phyloP scores from a whole-genome alignment of 2,888 invertebrate genomes.

The Cosmopolites sordidus region DNA sequence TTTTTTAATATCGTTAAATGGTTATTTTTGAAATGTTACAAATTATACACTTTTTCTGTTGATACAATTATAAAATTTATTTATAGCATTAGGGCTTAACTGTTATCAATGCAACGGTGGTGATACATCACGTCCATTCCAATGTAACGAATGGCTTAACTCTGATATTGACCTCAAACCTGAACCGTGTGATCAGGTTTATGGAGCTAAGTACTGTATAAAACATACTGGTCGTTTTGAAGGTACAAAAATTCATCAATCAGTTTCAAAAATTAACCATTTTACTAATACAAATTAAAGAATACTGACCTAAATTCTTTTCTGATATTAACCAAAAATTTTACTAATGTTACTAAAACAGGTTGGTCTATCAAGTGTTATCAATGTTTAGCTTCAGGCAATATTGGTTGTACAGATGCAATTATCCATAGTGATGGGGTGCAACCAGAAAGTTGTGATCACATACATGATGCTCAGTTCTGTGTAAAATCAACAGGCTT shows the following conservation, averaged over 20 bases:
- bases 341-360: constrained; percentile 4
- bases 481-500: constrained; percentile 77
- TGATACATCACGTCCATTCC: constrained; percentile 69
- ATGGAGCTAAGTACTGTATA: constrained; percentile 83
- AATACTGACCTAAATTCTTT: background rate
- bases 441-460: constrained; percentile 61
- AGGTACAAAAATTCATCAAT: constrained; percentile 53
- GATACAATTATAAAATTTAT: no score
- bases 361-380: constrained; percentile 61
- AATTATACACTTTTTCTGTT: no score
- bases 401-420: constrained; percentile 65
- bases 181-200: constrained; percentile 71
- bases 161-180: constrained; percentile 60
- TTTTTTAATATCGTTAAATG: no score
- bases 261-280: background rate
- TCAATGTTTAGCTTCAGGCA: constrained; percentile 69
- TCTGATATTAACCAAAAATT: background rate
- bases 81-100: constrained; percentile 47
- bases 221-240: constrained; percentile 90
- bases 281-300: background rate
- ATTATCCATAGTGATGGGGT: constrained; percentile 56
- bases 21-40: no score
- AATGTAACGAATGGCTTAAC: constrained; percentile 76
- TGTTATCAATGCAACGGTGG: constrained; percentile 91
- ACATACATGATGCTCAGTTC: constrained; percentile 74